Conservation (phyloP, 2,113 vertebrate genomes). For the Aegypius monachus region DNA sequence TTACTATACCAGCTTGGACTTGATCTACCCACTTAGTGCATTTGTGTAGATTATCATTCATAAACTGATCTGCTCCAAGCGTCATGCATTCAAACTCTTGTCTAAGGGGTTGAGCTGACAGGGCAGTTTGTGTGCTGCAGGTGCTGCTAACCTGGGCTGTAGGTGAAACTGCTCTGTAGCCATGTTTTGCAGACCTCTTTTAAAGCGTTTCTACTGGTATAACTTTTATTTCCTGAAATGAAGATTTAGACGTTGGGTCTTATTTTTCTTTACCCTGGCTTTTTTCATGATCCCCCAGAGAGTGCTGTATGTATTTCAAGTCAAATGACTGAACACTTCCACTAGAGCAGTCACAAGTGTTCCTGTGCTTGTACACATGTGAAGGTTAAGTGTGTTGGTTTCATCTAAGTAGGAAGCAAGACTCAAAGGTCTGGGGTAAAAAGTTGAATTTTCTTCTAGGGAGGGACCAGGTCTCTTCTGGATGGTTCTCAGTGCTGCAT, state of each 20-base stretch:
- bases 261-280: not conserved
- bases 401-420: not conserved
- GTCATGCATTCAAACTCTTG: not conserved
- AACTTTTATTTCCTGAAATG: not conserved
- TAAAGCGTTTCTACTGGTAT: not conserved
- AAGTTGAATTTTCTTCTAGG: too few species aligned
- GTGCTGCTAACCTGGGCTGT: not conserved
- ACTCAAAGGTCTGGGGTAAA: not conserved
- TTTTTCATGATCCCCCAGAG: not conserved
- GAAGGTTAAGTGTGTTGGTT: not conserved
- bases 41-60: not conserved
- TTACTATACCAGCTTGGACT: not conserved
- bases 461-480: not conserved
- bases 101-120: not conserved
- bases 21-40: not conserved
- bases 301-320: not conserved
- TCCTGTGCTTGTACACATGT: rapidly evolving
- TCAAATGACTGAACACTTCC: not conserved
- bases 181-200: not conserved
- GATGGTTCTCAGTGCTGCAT: not conserved
- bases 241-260: not conserved
- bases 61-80: not conserved
- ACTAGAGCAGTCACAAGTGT: not conserved
- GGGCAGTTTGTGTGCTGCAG: not conserved
- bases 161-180: not conserved